Base-by-base conservation (phyloP, 2,888 invertebrate genomes). In the Meteorus colon region DNA sequence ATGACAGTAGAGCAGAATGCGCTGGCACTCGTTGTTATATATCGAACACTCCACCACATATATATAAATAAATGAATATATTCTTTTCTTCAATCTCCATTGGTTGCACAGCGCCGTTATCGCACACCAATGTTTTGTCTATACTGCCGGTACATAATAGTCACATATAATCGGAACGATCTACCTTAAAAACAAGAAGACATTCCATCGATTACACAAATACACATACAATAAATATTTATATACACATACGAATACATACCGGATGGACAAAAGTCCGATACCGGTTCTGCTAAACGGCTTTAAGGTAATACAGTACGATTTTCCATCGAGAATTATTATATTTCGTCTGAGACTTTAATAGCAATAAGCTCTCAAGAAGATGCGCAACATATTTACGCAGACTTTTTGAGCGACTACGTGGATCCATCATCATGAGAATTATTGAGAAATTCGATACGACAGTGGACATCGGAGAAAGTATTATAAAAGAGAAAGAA, bases 401-500 rank as follows among this genome's bases (percentile, higher is more conserved):
- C 29, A 55, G 2, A 55, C 19, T 55, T 19, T 24, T 24, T 41
- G 41, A 12, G 48, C 5, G 34, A 59, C 60, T 62, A 16, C 63
- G 24, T n/a, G 16, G 27, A 60, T 59, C 41, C 59, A 19, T 55
- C 55, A 55, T 55, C 24, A 19, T 10, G 55, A 29, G 67, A 41
- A 37, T 67, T 67, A 62, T 63, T 37, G 34, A 68, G 74, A 74
- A 74, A 68, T 69, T 74, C 19, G 69, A 74, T 62, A 59, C 31
- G 45, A 59, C n/a, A 19, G 8, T 6, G 55, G 16, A 48, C 48
- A 48, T 48, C 16, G n/a, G 48, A 16, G 48, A 55, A 2, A 55
- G 55, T 48, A 48, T 48, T 41, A 41, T 41, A 48, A 48, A 48
- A 48, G 48, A 48, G 48, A 48, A 48, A 48, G 48, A 48, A 2